Conservation (phyloP, 2,797 vertebrate species). For the Streptopelia turtur region DNA sequence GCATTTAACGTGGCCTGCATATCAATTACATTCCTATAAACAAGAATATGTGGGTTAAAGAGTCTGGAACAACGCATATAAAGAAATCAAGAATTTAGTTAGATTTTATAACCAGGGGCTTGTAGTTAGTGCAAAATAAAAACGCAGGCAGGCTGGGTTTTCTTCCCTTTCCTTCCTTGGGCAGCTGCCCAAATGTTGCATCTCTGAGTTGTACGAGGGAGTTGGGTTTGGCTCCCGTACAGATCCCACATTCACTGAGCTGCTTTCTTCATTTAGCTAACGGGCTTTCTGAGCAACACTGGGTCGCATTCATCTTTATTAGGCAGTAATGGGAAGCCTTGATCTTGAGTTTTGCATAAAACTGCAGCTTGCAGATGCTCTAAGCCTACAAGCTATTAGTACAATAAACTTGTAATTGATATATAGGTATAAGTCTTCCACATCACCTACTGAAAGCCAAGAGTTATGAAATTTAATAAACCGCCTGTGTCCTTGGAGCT, state of each 20-base stretch:
- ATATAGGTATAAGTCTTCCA: neutral
- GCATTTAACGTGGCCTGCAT: conserved; percentile 19
- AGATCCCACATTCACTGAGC: conserved; percentile 74
- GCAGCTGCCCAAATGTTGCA: conserved; percentile 68
- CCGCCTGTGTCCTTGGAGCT: conserved; percentile 20
- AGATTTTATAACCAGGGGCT: conserved; percentile 38
- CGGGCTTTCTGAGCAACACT: conserved; percentile 74
- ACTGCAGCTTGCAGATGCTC: conserved; percentile 54
- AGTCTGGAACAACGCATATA: neutral
- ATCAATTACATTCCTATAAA: neutral
- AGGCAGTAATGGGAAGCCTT: conserved; percentile 66
- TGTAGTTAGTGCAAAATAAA: conserved; percentile 42
- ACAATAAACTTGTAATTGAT: conserved; percentile 27
- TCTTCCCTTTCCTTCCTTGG: conserved; percentile 51
- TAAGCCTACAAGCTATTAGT: conserved; percentile 48
- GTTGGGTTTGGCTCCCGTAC: conserved; percentile 75
- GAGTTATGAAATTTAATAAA: conserved; percentile 33
- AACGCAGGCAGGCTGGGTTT: conserved; percentile 46
- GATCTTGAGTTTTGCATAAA: conserved; percentile 60
- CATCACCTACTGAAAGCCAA: neutral
- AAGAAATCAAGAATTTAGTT: conserved; percentile 34
- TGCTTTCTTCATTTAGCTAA: conserved; percentile 77
- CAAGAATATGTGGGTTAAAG: conserved; percentile 9
- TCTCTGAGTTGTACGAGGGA: conserved; percentile 71
- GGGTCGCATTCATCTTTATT: conserved; percentile 78